phyloP scores from a whole-genome alignment of 2,113 vertebrate genomes.

The Trochalopteron elliotii region DNA sequence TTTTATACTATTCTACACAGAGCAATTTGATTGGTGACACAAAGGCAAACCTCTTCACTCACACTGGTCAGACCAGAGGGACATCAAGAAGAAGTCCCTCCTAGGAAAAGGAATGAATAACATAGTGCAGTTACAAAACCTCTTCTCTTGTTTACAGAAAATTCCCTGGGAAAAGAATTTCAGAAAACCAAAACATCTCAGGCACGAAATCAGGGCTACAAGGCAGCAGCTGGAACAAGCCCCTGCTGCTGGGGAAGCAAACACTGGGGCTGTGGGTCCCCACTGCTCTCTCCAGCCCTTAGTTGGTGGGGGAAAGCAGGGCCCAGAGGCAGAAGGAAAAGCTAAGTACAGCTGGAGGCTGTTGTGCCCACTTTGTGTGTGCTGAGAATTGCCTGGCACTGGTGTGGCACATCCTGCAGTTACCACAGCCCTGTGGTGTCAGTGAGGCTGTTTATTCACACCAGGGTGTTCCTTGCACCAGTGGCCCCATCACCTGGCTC shows the following conservation, averaged over 20 bases:
- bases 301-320: neutral
- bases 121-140: no score
- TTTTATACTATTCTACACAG: no score
- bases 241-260: accelerated
- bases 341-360: neutral
- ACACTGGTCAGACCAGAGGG: no score
- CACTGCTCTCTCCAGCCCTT: neutral
- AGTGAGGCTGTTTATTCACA: neutral
- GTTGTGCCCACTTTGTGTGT: neutral
- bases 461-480: neutral
- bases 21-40: no score
- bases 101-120: no score
- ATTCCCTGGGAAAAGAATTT: no score
- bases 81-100: no score
- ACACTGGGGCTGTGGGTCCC: neutral
- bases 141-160: no score
- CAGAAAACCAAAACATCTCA: no score
- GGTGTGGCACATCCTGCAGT: neutral
- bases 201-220: no score
- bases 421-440: neutral
- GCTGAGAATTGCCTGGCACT: neutral
- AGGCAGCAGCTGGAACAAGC: neutral
- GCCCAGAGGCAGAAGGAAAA: neutral
- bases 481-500: neutral
- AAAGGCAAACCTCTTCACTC: no score